Evolutionary conservation across 64 coral and sea anemone genomes (phyloP).

Genomic region (Montipora cactus): DNA sequence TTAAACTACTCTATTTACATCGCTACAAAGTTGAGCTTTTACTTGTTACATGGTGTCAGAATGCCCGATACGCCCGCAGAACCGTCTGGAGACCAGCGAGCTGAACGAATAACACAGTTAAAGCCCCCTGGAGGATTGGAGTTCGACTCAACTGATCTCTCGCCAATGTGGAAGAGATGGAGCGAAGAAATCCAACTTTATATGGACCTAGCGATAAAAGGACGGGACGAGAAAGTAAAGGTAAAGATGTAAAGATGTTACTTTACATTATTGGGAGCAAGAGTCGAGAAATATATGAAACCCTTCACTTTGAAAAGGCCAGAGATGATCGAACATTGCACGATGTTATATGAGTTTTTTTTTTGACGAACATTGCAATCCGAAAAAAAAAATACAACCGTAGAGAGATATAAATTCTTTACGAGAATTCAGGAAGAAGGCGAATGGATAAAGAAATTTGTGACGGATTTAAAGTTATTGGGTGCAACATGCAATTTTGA

Average conservation of each 20-base stretch:
- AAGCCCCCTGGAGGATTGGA: background rate
- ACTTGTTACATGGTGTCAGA: background rate
- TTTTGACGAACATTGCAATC: constrained; percentile 19
- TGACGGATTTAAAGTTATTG: constrained; percentile 17
- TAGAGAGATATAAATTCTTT: constrained; percentile 54
- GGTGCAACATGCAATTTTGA: constrained; percentile 42
- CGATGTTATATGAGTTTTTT: background rate
- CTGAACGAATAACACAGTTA: background rate
- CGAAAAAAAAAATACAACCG: constrained; percentile 28
- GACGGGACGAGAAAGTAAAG: background rate
- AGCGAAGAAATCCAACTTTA: constrained; percentile 55
- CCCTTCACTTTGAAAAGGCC: background rate
- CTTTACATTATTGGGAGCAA: constrained; percentile 13
- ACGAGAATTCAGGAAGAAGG: constrained; percentile 16
- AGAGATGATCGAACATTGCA: background rate
- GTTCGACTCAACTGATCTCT: constrained; percentile 17
- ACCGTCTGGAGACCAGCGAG: background rate
- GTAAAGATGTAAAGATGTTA: background rate
- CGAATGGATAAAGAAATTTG: constrained; percentile 16
- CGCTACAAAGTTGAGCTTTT: too few relatives aligned
- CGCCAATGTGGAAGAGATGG: constrained; percentile 56
- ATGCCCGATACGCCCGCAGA: background rate
- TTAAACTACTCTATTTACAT: too few relatives aligned
- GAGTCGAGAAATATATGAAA: constrained; percentile 38
- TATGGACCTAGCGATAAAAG: background rate